Percentiles rank a stretch among this genome's conserved stretches.
Conservation (phyloP, 2,113 vertebrate genomes). For the Jacana jacana region DNA sequence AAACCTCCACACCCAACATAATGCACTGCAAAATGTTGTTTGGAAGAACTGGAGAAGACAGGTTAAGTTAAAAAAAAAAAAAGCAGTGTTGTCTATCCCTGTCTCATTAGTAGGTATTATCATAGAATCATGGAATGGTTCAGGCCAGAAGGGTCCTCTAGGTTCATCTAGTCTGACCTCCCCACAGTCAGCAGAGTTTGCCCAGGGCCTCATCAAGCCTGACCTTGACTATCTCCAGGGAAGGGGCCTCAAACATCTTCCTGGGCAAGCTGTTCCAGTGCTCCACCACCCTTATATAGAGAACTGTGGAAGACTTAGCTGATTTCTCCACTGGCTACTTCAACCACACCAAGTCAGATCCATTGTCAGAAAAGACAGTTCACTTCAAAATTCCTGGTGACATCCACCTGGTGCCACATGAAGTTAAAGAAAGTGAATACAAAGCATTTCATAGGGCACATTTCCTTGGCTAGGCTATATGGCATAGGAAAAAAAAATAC, state of each 20-base stretch:
- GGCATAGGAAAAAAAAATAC: neutral
- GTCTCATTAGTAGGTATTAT: neutral
- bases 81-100: neutral
- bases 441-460: neutral
- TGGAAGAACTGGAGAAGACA: neutral
- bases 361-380: neutral
- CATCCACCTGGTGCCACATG: neutral
- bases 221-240: too few species aligned
- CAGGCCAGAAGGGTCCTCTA: too few species aligned
- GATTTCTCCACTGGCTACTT: neutral
- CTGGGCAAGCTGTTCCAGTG: too few species aligned
- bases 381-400: neutral
- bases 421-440: neutral
- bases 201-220: too few species aligned
- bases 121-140: too few species aligned
- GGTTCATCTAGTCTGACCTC: too few species aligned
- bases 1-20: neutral
- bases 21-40: neutral
- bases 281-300: too few species aligned
- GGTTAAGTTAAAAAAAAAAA: neutral
- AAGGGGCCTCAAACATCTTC: too few species aligned
- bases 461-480: neutral
- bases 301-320: neutral
- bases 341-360: neutral
- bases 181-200: too few species aligned